A percentile compares a stretch with the other conserved stretches of the same genome.
These are phyloP conservation scores for Apostichopus californicus DNA, from an alignment of 35 echinoderm and acorn worm genomes.

Conservation along the genomic window DNA sequence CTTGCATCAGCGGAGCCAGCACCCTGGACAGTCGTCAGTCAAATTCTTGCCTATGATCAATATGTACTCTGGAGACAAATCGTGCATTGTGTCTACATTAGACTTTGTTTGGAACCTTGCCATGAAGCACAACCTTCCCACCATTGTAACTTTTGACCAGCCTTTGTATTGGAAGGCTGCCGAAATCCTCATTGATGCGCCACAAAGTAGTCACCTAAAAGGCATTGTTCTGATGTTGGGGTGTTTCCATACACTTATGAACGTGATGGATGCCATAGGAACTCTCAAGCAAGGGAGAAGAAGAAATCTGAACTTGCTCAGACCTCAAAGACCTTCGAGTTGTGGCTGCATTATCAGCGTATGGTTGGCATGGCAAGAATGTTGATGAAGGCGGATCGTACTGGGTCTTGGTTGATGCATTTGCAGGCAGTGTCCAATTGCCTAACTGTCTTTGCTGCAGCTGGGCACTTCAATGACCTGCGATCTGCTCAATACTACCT, in stretches of 20 bases:
- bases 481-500: conserved; percentile 63
- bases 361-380: conserved; percentile 41
- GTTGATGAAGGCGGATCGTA: conserved; percentile 73
- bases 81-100: conserved; percentile 43
- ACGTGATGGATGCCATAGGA: conserved; percentile 59
- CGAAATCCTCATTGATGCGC: conserved; percentile 60
- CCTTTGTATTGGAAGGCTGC: conserved; percentile 71
- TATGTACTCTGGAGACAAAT: conserved; percentile 50
- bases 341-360: conserved; percentile 60
- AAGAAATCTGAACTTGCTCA: conserved; percentile 27
- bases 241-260: conserved; percentile 70
- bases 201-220: conserved; percentile 42
- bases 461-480: conserved; percentile 59
- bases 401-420: conserved; percentile 61
- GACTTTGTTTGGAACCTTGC: conserved; percentile 38
- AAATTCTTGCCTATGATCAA: conserved; percentile 66
- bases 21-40: conserved; percentile 64
- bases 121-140: not conserved
- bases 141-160: conserved; percentile 72
- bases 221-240: conserved; percentile 51
- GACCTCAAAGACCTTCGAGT: conserved; percentile 45
- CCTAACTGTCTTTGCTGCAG: conserved; percentile 66
- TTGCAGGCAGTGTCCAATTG: conserved; percentile 46
- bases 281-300: conserved; percentile 52
- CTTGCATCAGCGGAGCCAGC: conserved; percentile 37